Evolutionary conservation across 2,888 invertebrate species (phyloP).

Genomic region (Spialia ferax): DNA sequence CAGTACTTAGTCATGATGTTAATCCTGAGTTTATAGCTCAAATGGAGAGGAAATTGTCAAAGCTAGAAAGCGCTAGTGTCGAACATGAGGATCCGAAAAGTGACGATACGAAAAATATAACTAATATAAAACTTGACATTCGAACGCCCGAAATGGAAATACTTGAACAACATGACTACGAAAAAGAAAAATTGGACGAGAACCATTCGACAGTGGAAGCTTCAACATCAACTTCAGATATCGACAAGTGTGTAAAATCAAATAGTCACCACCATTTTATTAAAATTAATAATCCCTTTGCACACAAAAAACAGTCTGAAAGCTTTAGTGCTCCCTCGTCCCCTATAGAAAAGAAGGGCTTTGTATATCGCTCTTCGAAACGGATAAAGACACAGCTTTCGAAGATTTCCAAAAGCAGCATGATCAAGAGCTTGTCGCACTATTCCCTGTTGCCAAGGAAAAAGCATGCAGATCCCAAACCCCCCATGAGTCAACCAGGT

Average conservation of each 20-base stretch:
- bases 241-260: conserved; percentile 63
- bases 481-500: conserved; percentile 69
- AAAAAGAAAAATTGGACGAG: conserved; percentile 27
- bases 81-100: conserved; percentile 46
- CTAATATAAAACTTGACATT: conserved; percentile 30
- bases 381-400: conserved; percentile 73
- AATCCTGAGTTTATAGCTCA: conserved; percentile 64
- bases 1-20: conserved; percentile 74
- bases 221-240: conserved; percentile 44
- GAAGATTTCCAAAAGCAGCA: conserved; percentile 75
- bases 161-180: conserved; percentile 21
- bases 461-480: conserved; percentile 63
- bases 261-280: conserved; percentile 66
- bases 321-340: conserved; percentile 80
- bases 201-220: conserved; percentile 12
- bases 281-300: conserved; percentile 77
- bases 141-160: conserved; percentile 31
- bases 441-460: conserved; percentile 76
- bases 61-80: conserved; percentile 52
- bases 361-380: conserved; percentile 78
- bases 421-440: conserved; percentile 81
- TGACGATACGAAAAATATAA: conserved; percentile 27
- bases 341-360: conserved; percentile 73
- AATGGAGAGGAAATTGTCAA: conserved; percentile 70
- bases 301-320: conserved; percentile 70